Percentiles rank a stretch among this genome's conserved stretches.
Evolutionary conservation across 2,113 vertebrate genomes (phyloP).

Genomic region (Chionomys nivalis): DNA sequence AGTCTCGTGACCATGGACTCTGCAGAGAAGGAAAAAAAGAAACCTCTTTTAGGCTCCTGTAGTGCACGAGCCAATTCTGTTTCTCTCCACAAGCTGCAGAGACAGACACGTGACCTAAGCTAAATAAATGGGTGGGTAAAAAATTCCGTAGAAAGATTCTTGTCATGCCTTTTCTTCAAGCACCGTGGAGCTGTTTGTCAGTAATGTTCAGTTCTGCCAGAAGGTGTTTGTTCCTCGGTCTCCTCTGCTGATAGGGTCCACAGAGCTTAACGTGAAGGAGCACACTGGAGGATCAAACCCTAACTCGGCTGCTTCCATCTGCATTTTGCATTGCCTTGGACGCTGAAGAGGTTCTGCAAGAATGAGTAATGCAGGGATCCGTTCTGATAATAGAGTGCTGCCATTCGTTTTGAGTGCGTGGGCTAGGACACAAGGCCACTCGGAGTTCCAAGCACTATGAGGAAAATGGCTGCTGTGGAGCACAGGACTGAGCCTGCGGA

Average conservation of each 20-base stretch:
- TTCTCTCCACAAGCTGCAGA: conserved; percentile 74
- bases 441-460: conserved; percentile 34
- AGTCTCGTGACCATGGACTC: conserved; percentile 53
- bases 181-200: conserved; percentile 58
- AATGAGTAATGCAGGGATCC: conserved; percentile 70
- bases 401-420: conserved; percentile 68
- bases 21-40: conserved; percentile 62
- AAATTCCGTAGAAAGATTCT: conserved; percentile 71
- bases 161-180: conserved; percentile 62
- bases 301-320: conserved; percentile 71
- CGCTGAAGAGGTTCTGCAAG: conserved; percentile 58
- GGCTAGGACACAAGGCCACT: conserved; percentile 61
- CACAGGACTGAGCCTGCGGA: conserved; percentile 18
- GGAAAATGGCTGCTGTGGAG: conserved; percentile 56
- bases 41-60: conserved; percentile 69
- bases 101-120: background rate
- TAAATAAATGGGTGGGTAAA: conserved; percentile 68
- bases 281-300: conserved; percentile 48
- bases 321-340: conserved; percentile 74
- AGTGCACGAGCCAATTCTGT: conserved; percentile 72
- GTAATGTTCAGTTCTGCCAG: conserved; percentile 66
- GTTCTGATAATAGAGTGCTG: conserved; percentile 59
- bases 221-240: conserved; percentile 62
- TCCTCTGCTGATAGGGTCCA: conserved; percentile 62
- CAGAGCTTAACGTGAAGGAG: conserved; percentile 54